A percentile compares a stretch with the other conserved stretches of the same genome.
Conservation (phyloP, 2,113 vertebrate species). For the human region DNA sequence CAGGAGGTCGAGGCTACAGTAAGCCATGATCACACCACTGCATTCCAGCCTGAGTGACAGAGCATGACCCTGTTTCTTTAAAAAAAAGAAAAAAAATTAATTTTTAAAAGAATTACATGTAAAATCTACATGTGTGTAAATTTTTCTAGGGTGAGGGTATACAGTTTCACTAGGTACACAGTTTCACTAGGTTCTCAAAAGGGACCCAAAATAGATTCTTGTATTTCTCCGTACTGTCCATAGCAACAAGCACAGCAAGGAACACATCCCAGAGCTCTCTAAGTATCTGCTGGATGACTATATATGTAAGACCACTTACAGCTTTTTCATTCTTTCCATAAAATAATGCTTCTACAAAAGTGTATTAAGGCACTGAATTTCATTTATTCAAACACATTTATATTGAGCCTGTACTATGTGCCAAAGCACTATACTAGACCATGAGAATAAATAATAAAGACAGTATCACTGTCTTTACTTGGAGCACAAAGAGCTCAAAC, state of each 20-base stretch:
- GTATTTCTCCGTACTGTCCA: constrained; percentile 9
- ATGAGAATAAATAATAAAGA: not conserved
- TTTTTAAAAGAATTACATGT: too few relatives aligned
- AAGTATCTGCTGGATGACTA: not conserved
- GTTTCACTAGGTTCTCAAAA: constrained; percentile 42
- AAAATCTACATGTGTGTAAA: too few relatives aligned
- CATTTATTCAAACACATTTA: not conserved
- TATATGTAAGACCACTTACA: not conserved
- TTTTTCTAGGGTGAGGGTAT: not conserved
- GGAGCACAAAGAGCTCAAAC: not conserved
- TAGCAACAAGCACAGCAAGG: constrained; percentile 43
- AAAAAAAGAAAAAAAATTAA: too few relatives aligned
- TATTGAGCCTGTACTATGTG: not conserved
- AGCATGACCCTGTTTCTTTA: too few relatives aligned
- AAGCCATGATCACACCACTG: too few relatives aligned
- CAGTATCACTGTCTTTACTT: not conserved
- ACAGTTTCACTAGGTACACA: not conserved
- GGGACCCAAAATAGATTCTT: constrained; percentile 26
- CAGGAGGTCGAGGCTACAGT: too few relatives aligned
- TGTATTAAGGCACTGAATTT: not conserved
- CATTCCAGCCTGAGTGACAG: too few relatives aligned
- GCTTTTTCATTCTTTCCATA: not conserved
- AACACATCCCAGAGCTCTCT: not conserved
- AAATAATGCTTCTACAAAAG: not conserved
- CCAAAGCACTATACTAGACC: not conserved